Evolutionary conservation across 2,888 invertebrate species (phyloP), one percentile per base, ranked within the genome.

Genomic region (Cerceris ruficornis): DNA sequence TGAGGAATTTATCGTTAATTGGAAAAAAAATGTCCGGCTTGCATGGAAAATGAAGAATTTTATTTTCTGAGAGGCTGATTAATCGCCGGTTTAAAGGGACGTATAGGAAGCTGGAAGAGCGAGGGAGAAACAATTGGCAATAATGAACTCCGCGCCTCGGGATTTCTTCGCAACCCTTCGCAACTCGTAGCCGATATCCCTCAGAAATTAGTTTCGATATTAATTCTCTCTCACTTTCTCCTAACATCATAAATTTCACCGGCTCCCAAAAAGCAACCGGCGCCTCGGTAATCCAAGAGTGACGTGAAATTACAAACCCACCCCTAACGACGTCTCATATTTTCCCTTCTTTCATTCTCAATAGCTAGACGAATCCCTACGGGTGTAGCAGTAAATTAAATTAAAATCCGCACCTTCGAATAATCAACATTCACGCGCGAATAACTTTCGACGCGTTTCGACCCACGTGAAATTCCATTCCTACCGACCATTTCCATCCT

Each of bases 181-280:
- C 59, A 59, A 28, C 28, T 15, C 58, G 66, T 64, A 8, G 46
- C 5, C 0, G 11, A 11, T 55, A 54, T 17, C 50, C 52, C 49
- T 6, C 49, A n/a, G 77, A 54, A 72, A 77, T 77, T 72, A 58
- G 58, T 39, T 50, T 57, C 55, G 54, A 66, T 69, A 72, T 79
- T 77, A 77, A 68, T 77, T 58, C 59, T 8, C 69, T 17, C 50
- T 15, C 17, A 8, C 13, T n/a, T 13, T n/a, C 41, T 41, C 7
- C 13, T 11, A 14, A 59, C n/a, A 41, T 41, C 71, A 17, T 65
- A 57, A 50, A 65, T 77, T 57, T 64, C 28, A 41, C 41, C 52
- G 58, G 64, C 65, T 65, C 68, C 50, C 55, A 43, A 68, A 65
- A 71, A 62, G 28, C 28, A 28, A 28, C 1, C 28, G 28, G 28